Percentiles rank a stretch among this genome's conserved stretches.
Evolutionary conservation across 2,113 vertebrate genomes (phyloP).

Genomic region (Psittacara wagleri): DNA sequence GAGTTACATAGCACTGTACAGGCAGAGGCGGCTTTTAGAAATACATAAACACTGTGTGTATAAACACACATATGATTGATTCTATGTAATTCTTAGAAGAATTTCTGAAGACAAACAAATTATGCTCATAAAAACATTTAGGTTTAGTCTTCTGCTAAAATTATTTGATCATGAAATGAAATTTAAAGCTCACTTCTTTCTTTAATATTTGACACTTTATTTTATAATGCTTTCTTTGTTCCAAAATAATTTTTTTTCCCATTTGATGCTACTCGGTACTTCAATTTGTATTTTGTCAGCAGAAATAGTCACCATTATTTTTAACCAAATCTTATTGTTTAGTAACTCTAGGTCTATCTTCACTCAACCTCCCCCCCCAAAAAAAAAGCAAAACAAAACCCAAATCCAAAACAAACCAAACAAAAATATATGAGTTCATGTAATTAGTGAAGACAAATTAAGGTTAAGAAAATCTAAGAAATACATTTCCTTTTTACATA

Average conservation of each 20-base stretch:
- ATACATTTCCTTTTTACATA: neutral
- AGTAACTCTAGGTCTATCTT: neutral
- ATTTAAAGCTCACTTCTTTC: neutral
- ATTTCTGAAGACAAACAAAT: neutral
- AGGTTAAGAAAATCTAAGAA: neutral
- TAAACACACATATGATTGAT: neutral
- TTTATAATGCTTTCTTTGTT: neutral
- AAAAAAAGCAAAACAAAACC: neutral
- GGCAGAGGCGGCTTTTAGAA: neutral
- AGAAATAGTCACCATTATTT: neutral
- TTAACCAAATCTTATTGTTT: neutral
- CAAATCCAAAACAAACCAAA: neutral
- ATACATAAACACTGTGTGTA: neutral
- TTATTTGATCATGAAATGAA: neutral
- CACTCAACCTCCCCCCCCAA: neutral
- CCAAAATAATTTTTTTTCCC: neutral
- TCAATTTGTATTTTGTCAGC: neutral
- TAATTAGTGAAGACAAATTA: neutral
- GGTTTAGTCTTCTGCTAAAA: neutral
- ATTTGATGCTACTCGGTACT: neutral
- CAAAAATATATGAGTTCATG: neutral
- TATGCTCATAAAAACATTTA: neutral
- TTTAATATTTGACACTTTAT: neutral
- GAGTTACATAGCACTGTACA: neutral
- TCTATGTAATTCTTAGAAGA: neutral